Base-by-base conservation (phyloP, 1,140 invertebrate species). In the Drosophila parabipectinata region DNA sequence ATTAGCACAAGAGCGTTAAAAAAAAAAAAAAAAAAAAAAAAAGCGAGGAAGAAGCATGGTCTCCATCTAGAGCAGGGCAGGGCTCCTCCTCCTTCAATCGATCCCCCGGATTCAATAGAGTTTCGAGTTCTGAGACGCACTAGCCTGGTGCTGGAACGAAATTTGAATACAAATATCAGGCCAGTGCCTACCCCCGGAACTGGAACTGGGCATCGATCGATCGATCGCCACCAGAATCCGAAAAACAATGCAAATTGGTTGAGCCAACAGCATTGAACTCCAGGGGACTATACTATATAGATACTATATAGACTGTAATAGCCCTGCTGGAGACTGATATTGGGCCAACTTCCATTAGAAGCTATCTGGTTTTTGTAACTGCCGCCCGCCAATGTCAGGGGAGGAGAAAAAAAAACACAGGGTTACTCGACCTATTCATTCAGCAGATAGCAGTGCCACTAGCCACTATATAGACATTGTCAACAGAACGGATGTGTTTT, bases 1-100 rank as follows among this genome's bases (percentile, higher is more conserved):
- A 73, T 62, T 64, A 58, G 59, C 69, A 85, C 71, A 76, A 28
- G 44, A 18, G 47, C 60, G 71, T 74, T 44, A 73, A 68, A 74
- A 66, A 57, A 15, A 15, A 15, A 15, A 15, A 73, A 68, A 74
- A 66, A 57, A 15, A 15, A 15, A 15, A 15, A 0, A 15, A 15
- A 15, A 1, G 15, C 45, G 37, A 15, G 28, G 47, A 3, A 51
- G 66, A 48, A 52, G 72, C 61, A 62, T 59, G 62, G 47, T 57
- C 69, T 74, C 26, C 69, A 55, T 60, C 32, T 71, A 47, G 62
- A 61, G 39, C 32, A 72, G 55, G 68, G 66, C 10, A 72, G 47
- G 68, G 66, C 9, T 50, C 66, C 30, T 37, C 15, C 15, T 6
- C 26, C 26, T 28, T 0, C 26, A 7, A 28, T 28, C 1, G 26